Percentiles rank a stretch among this genome's conserved stretches.
Conservation (phyloP, 2,113 vertebrate species). For the Leptodactylus fuscus region DNA sequence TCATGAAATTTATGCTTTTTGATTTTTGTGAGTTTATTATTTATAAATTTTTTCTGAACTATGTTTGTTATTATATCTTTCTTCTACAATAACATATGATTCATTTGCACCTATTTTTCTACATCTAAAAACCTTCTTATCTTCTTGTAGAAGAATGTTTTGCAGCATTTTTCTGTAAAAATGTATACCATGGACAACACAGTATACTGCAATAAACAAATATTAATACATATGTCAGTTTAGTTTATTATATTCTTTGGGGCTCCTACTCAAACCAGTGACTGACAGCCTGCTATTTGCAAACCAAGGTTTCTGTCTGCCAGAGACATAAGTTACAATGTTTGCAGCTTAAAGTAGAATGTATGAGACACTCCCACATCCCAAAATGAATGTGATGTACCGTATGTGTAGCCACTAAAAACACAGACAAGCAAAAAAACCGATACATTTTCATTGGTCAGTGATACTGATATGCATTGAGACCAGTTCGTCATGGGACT, state of each 20-base stretch:
- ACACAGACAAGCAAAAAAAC: too few species aligned
- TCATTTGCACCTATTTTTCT: background rate
- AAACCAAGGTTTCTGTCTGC: too few species aligned
- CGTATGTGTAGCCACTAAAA: too few species aligned
- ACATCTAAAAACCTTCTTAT: background rate
- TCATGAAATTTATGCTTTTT: background rate
- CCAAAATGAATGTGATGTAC: too few species aligned
- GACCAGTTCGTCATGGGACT: too few species aligned
- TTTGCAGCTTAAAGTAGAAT: too few species aligned
- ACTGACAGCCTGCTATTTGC: too few species aligned
- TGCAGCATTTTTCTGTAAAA: background rate
- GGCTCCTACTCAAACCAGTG: background rate
- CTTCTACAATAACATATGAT: background rate
- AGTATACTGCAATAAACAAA: background rate
- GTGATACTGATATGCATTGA: too few species aligned
- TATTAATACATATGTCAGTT: background rate
- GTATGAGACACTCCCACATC: too few species aligned
- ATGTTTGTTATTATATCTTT: slow-evolving; percentile 5
- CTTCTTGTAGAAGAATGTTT: background rate
- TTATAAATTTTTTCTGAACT: background rate
- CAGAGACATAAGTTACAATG: too few species aligned
- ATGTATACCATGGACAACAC: background rate
- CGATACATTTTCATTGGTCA: too few species aligned
- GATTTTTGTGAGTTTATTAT: background rate
- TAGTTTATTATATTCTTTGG: background rate